Evolutionary conservation across 2,888 invertebrate genomes (phyloP), one percentile per base, ranked within the genome.

Genomic region (Erebia palarica): DNA sequence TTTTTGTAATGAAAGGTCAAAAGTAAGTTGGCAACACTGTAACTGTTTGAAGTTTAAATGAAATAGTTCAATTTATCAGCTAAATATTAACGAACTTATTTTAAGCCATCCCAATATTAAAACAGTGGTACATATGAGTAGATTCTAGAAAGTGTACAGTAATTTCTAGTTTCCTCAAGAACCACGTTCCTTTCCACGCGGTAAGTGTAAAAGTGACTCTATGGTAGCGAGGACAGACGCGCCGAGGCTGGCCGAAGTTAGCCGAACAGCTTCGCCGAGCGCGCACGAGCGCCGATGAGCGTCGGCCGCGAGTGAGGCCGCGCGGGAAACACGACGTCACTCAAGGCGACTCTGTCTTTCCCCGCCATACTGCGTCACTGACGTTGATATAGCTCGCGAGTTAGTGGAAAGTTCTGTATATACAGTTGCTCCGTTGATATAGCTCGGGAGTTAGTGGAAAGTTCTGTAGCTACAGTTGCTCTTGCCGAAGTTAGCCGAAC

Each of bases 291-390:
- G 36, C 36, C 36, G 88, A 90, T 70, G 78, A 78, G 77, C 89
- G 84, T 88, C 92, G 91, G 91, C 91, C 92, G 89, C 88, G 78
- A 85, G 84, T 90, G 92, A 92, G 92, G 92, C 82, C 91, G 81
- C 86, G 85, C 86, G 90, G 91, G 90, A 90, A 91, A 84, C 88
- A 27, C 27, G 27, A 82, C 88, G 90, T 89, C 89, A 89, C 79
- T 77, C 91, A 91, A 92, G 92, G 92, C 87, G 84, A 90, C 80
- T 89, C 86, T 87, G 80, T 88, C 36, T 86, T 88, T 91, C 90
- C 90, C 91, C 91, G 91, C 89, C 89, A 84, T 81, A 81, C 85
- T 76, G 71, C 88, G 88, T 87, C 87, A 88, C 27, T 3, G 27
- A 27, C 27, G 27, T 3, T 36, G 36, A 36, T 36, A 36, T 36